Evolutionary conservation across 1,140 invertebrate species (phyloP).

Genomic region (Lordiphosa mommai): DNA sequence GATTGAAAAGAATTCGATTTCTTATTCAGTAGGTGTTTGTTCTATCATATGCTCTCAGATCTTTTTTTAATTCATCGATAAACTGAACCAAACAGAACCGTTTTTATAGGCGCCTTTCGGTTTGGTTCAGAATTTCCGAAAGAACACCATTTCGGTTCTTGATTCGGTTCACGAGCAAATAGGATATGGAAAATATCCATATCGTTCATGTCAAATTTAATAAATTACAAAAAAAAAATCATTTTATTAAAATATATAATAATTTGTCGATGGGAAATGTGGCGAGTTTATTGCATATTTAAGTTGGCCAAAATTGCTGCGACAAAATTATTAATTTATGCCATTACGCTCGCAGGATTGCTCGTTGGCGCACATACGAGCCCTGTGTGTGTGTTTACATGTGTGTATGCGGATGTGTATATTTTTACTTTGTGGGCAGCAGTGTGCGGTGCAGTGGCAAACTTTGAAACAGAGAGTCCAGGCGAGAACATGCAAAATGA

Average conservation of each 20-base stretch:
- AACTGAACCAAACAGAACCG: too few species aligned
- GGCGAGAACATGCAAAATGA: background rate
- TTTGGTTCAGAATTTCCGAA: too few species aligned
- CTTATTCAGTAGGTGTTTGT: too few species aligned
- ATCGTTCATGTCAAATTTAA: background rate
- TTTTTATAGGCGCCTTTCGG: too few species aligned
- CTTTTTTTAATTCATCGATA: too few species aligned
- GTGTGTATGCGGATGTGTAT: background rate
- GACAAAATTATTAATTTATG: conserved; percentile 53
- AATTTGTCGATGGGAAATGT: conserved; percentile 11
- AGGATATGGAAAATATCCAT: too few species aligned
- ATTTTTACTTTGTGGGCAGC: background rate
- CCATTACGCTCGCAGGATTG: conserved; percentile 14
- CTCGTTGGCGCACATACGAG: background rate
- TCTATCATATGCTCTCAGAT: too few species aligned
- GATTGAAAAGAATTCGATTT: too few species aligned
- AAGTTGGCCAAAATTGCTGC: conserved; percentile 38
- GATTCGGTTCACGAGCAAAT: too few species aligned
- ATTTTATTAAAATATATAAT: conserved; percentile 6
- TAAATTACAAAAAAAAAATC: background rate
- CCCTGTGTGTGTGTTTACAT: background rate
- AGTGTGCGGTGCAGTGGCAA: background rate
- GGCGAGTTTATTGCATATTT: conserved; percentile 32
- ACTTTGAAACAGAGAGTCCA: background rate
- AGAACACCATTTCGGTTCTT: too few species aligned